Base-by-base conservation (phyloP, 2,113 vertebrate genomes). In the Serilophus lunatus region DNA sequence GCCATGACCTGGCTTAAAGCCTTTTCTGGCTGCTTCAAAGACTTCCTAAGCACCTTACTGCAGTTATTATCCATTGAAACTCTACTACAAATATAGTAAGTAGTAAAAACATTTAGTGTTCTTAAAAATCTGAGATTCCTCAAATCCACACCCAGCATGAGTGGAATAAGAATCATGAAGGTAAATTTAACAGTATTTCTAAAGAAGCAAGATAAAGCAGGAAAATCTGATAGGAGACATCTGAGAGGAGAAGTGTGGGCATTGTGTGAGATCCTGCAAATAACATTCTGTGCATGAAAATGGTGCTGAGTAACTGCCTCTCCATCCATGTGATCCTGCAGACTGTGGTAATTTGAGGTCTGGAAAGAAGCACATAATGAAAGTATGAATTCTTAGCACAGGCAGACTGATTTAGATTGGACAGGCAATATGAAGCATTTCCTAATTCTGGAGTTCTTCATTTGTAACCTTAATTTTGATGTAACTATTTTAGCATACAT, bases 161-260 rank as follows among this genome's bases (percentile, higher is more conserved):
- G 47, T 29, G 17, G 29, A 72, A 64, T 92, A 86, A 88, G 83
- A 88, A 86, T 88, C 77, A 50, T 36, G 82, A 86, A 93, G 83
- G 86, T 81, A 88, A 88, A 88, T 70, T 88, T 94, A 91, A 91
- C 75, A 57, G 49, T 75, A 56, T 92, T 92, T 88, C 56, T 85
- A 66, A 94, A 90, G 75, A 77, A 90, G 31, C 49, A 59, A 53
- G 63, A 75, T 63, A 95, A 94, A 93, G 86, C 64, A 89, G 77
- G 84, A 64, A 45, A 92, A 54, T 56, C 47, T n/a, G 68, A 20
- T 44, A 56, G 82, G 71, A 93, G 80, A 36, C 64, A 75, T 86
- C 68, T 68, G 64, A 90, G 85, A 89, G 69, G 75, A 54, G 86
- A 70, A 95, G 80, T 75, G 91, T 95, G 91, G 92, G 65, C 80